Evolutionary conservation across 2,888 invertebrate genomes (phyloP).

Genomic region (Lordiphosa fenestrarum): DNA sequence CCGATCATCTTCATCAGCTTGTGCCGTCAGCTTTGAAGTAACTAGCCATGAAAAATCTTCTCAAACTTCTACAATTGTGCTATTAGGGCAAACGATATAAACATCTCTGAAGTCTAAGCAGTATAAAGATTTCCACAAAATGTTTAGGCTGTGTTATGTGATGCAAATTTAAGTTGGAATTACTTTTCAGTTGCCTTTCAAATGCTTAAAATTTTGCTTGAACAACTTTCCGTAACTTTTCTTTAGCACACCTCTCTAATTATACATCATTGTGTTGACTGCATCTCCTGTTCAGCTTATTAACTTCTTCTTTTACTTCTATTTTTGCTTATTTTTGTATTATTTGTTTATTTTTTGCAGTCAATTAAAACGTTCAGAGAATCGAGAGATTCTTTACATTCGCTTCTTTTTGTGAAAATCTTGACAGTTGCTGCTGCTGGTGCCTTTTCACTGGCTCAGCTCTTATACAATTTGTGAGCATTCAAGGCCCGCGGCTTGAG

Average conservation of each 20-base stretch:
- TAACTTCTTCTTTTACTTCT: slow-evolving; percentile 35
- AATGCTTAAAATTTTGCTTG: too few species aligned
- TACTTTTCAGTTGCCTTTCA: too few species aligned
- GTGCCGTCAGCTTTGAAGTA: too few species aligned
- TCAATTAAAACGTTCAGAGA: slow-evolving; percentile 68
- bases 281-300: slow-evolving; percentile 56
- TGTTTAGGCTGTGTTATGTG: too few species aligned
- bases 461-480: slow-evolving; percentile 50
- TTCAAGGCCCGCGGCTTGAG: slow-evolving; percentile 61
- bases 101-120: too few species aligned
- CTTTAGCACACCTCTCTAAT: slow-evolving; percentile 45
- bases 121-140: too few species aligned
- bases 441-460: slow-evolving; percentile 51
- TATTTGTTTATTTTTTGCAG: slow-evolving; percentile 34
- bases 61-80: too few species aligned
- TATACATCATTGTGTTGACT: slow-evolving; percentile 47
- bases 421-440: slow-evolving; percentile 15
- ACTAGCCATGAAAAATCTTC: too few species aligned
- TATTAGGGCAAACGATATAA: too few species aligned
- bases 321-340: not conserved
- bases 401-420: slow-evolving; percentile 25
- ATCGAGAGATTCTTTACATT: slow-evolving; percentile 46
- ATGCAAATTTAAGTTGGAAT: too few species aligned
- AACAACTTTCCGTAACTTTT: not conserved
- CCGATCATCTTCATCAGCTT: too few species aligned